Evolutionary conservation across 1,140 invertebrate genomes (phyloP).

Genomic region (Bombus pascuorum): DNA sequence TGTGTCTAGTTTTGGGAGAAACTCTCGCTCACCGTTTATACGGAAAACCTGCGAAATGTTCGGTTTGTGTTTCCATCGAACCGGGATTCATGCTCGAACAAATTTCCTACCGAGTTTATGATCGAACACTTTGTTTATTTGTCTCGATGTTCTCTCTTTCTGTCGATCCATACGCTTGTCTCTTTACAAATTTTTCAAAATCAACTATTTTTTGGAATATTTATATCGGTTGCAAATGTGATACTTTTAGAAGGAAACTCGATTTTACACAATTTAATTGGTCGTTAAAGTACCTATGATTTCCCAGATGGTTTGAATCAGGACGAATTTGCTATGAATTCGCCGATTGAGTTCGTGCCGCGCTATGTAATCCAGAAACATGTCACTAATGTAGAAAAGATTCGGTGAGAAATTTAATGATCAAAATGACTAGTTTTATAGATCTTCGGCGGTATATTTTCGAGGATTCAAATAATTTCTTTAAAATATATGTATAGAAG

Average conservation of each 20-base stretch:
- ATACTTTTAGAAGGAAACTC: neutral
- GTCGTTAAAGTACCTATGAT: neutral
- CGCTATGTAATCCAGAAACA: neutral
- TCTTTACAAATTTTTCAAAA: neutral
- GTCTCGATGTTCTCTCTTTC: neutral
- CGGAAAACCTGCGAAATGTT: slow-evolving; percentile 17
- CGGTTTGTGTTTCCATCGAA: slow-evolving; percentile 26
- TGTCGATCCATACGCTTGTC: neutral
- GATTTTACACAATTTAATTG: neutral
- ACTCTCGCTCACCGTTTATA: slow-evolving; percentile 11
- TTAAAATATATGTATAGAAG: too few relatives aligned
- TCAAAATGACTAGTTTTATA: too few relatives aligned
- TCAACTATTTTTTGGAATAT: too few relatives aligned
- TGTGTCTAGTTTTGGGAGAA: slow-evolving; percentile 23
- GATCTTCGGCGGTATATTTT: neutral
- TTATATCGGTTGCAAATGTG: neutral
- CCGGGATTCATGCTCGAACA: slow-evolving; percentile 7
- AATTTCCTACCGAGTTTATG: neutral
- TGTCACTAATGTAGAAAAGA: too few relatives aligned
- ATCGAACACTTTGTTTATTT: neutral
- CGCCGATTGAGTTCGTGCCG: neutral
- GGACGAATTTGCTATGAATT: neutral
- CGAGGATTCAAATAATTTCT: neutral
- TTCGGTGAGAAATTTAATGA: neutral
- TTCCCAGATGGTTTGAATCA: neutral